Base-by-base conservation (phyloP, 2,888 invertebrate species). In the Lepidonotus clava region DNA sequence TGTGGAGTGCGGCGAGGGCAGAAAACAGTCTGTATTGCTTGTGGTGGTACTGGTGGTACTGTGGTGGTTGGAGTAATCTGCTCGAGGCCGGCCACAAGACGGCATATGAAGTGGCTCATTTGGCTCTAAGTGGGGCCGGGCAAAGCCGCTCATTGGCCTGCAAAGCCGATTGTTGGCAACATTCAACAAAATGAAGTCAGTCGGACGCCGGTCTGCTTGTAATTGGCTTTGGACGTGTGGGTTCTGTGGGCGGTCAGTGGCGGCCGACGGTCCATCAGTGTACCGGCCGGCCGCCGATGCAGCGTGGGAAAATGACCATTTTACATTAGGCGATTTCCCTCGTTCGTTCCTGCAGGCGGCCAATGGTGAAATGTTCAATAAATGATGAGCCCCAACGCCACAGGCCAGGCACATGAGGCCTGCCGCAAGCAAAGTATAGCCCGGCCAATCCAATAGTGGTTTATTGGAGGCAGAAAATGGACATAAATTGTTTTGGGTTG, bases 101-200 rank as follows among this genome's bases (percentile, higher is more conserved):
- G 36, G 71, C 71, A 71, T 71, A 71, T 71, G 71, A 71, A 71
- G 71, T 36, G 71, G 36, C 38, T 71, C 71, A 71, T 71, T 71
- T 71, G 18, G 8, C 21, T 38, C 71, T 71, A 34, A 32, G 36
- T 34, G 71, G 11, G 11, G 32, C n/a, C 6, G 32, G 14, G 38
- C 38, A 34, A 1, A 0, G 8, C 5, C 21, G 18, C 71, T 38
- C 71, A 34, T 24, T 2, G 71, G 38, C 36, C 36, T 18, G 36
- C 38, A n/a, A 71, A 71, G 38, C 34, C 36, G 36, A 71, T 71
- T 71, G 71, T 71, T 38, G 36, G n/a, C 71, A 38, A 71, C 71
- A 71, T 71, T 71, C 38, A 71, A 71, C 71, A 34, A 71, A 61
- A 61, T 24, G 28, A 61, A 34, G 5, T 71, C 71, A 5, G 24